Conservation (phyloP, 64 coral and sea anemone genomes). For the Stylophora pistillata region DNA sequence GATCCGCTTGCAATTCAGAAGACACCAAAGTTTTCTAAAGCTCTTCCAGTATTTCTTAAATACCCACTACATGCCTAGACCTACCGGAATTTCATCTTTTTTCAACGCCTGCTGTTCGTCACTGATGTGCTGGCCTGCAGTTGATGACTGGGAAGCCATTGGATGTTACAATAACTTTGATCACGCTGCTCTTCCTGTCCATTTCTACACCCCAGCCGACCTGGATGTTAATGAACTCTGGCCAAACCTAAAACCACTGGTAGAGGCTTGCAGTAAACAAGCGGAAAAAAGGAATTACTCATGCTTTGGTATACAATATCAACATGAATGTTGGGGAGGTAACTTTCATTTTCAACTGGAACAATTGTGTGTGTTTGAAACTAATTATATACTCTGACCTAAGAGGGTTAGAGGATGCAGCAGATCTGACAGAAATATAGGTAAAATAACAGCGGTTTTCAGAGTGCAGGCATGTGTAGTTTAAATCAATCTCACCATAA, state of each 20-base stretch:
- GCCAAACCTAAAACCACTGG: conserved; percentile 29
- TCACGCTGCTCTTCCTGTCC: background rate
- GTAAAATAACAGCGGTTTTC: no score
- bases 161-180: conserved; percentile 10
- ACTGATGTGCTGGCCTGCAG: background rate
- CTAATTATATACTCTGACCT: background rate
- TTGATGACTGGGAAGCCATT: conserved; percentile 10
- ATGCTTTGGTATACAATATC: conserved; percentile 25
- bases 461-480: no score
- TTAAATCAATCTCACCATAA: no score
- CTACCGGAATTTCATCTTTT: no score
- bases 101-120: no score
- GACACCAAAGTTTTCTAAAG: no score
- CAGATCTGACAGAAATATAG: no score
- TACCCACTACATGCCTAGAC: no score
- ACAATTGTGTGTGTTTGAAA: background rate
- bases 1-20: no score
- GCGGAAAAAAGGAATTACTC: background rate
- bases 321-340: conserved; percentile 30
- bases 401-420: background rate
- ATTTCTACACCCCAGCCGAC: conserved; percentile 9
- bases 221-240: conserved; percentile 14
- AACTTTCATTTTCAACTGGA: background rate
- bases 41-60: no score
- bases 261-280: background rate